phyloP scores from a whole-genome alignment of 2,113 vertebrate species.

The Ellobius talpinus region DNA sequence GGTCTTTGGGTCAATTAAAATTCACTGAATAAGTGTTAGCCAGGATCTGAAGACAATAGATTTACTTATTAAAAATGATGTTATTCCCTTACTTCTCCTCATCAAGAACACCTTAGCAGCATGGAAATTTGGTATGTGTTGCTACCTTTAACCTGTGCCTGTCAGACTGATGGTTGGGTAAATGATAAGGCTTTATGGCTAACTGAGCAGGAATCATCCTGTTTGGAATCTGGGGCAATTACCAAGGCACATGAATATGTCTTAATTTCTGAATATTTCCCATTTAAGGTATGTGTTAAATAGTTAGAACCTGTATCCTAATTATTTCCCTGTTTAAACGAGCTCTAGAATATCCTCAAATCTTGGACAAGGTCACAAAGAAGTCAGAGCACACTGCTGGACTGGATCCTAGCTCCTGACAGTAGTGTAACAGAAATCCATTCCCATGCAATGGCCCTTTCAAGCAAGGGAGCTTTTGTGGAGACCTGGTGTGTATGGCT shows the following conservation, averaged over 20 bases:
- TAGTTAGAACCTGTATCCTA: not conserved
- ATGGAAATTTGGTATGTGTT: not conserved
- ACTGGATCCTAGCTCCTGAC: not conserved
- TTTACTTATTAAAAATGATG: not conserved
- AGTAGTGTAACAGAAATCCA: not conserved
- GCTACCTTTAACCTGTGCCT: not conserved
- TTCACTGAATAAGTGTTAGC: not conserved
- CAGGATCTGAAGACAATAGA: not conserved
- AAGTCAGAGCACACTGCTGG: not conserved
- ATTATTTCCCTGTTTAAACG: not conserved
- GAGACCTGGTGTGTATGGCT: not conserved
- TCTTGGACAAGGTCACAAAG: not conserved
- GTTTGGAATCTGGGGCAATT: not conserved
- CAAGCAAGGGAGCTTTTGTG: not conserved
- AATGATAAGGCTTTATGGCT: not conserved
- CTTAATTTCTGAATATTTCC: slow-evolving; percentile 13
- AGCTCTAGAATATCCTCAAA: not conserved
- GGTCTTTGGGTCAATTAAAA: not conserved
- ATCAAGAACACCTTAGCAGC: not conserved
- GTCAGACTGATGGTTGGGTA: not conserved
- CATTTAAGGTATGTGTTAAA: not conserved
- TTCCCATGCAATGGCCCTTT: not conserved
- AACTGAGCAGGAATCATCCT: not conserved
- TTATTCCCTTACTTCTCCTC: not conserved
- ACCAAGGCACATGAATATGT: not conserved